phyloP scores from a whole-genome alignment of 2,888 invertebrate species.

The Phorcus lineatus region DNA sequence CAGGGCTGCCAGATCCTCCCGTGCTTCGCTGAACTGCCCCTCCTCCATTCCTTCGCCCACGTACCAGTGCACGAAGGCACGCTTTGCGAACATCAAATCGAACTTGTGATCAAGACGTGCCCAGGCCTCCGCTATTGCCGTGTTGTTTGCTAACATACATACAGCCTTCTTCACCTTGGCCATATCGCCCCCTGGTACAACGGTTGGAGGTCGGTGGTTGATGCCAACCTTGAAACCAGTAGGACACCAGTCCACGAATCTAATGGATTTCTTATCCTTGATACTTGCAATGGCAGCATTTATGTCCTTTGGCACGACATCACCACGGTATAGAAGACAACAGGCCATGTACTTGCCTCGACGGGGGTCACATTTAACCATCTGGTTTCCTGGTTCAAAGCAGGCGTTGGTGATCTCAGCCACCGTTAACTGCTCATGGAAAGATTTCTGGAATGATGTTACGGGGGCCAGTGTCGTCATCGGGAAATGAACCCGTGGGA shows the following conservation, averaged over 20 bases:
- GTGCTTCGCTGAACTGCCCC: constrained; percentile 62
- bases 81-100: constrained; percentile 45
- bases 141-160: constrained; percentile 91
- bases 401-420: constrained; percentile 76
- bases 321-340: constrained; percentile 94
- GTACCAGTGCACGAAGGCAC: constrained; percentile 54
- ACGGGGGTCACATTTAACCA: constrained; percentile 84
- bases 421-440: constrained; percentile 67
- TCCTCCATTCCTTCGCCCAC: constrained; percentile 85
- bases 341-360: constrained; percentile 87
- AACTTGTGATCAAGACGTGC: constrained; percentile 79
- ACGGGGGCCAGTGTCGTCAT: constrained; percentile 82
- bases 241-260: constrained; percentile 71
- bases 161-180: constrained; percentile 80
- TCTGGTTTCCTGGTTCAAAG: constrained; percentile 88
- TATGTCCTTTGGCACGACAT: constrained; percentile 75
- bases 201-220: constrained; percentile 88
- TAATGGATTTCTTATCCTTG: constrained; percentile 70
- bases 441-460: constrained; percentile 65
- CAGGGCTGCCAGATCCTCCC: constrained; percentile 66
- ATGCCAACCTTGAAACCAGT: constrained; percentile 82
- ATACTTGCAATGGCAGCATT: constrained; percentile 69
- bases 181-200: constrained; percentile 76
- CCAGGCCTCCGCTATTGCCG: constrained; percentile 92
- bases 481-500: constrained; percentile 86